Base-by-base conservation (phyloP, 2,113 vertebrate species). In the Peromyscus californicus region DNA sequence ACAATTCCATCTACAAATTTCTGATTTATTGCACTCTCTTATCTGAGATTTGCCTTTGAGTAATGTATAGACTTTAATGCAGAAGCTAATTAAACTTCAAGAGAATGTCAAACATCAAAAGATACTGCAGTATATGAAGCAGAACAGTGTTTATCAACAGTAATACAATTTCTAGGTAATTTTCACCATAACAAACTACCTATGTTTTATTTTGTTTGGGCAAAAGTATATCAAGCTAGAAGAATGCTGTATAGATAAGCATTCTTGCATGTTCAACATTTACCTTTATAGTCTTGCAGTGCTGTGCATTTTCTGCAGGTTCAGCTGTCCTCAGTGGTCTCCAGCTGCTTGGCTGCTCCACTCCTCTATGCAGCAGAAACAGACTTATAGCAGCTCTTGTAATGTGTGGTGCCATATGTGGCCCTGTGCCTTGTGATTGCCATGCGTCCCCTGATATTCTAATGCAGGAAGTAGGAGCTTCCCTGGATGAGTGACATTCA, bases 401-500 rank as follows among this genome's bases (percentile, higher is more conserved):
- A 89, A 91, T 42, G 63, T 59, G 69, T 3, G 8, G 15, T 59
- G 48, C 92, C 74, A 67, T 72, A 75, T 87, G 94, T 88, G 97
- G 42, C 80, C 85, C 54, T 90, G 39, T 1, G 0, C 24, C 78
- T 93, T 5, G 0, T 15, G 69, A 96, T 83, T 57, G 65, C 63
- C 51, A 24, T 15, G 42, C 69, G 33, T 95, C 86, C 95, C 89
- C 74, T 93, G 95, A 95, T 91, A 96, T 85, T 93, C 96, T 93
- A 94, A 95, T 90, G 94, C 78, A 90, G 93, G 97, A 97, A 97
- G 96, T 82, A 70, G 91, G 91, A 87, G 87, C 89, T 93, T 97
- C 86, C 91, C 78, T 91, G 94, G 97, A 95, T 98, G 97, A 98
- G 87, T 97, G 98, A 98, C 98, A 97, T 97, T 98, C 97, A 98